Conservation (phyloP, 2,797 vertebrate genomes). For the Mormyrops boulengeri region DNA sequence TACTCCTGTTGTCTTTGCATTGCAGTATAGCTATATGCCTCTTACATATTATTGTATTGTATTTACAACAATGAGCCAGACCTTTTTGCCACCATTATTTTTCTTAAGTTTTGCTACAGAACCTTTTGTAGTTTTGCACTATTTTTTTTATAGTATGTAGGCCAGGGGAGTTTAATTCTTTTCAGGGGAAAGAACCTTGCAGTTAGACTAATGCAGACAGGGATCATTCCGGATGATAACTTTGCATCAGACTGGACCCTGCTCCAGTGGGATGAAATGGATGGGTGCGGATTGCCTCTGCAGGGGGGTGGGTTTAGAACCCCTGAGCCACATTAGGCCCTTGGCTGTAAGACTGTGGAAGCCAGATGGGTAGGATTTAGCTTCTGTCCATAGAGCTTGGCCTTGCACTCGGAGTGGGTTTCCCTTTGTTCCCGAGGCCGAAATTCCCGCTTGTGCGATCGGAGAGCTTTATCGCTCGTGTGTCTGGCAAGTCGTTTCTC, state of each 20-base stretch:
- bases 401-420: not conserved
- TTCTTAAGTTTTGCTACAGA: not conserved
- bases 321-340: not conserved
- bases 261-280: not conserved
- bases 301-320: not conserved
- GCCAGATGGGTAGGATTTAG: not conserved
- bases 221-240: constrained; percentile 1
- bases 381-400: not conserved
- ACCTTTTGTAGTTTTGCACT: not conserved
- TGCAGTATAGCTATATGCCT: not conserved
- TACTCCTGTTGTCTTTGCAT: not conserved
- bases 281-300: not conserved
- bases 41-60: not conserved
- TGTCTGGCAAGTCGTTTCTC: not conserved
- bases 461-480: not conserved
- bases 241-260: not conserved
- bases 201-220: not conserved
- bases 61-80: not conserved
- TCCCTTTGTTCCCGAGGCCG: not conserved
- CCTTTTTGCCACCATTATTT: not conserved
- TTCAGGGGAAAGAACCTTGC: constrained; percentile 34
- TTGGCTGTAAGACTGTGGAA: not conserved
- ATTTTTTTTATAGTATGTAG: not conserved
- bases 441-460: not conserved
- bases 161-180: not conserved